Percentiles rank a stretch among this genome's conserved stretches.
Evolutionary conservation across 2,888 invertebrate species (phyloP).

Genomic region (Leptinotarsa haldemani): DNA sequence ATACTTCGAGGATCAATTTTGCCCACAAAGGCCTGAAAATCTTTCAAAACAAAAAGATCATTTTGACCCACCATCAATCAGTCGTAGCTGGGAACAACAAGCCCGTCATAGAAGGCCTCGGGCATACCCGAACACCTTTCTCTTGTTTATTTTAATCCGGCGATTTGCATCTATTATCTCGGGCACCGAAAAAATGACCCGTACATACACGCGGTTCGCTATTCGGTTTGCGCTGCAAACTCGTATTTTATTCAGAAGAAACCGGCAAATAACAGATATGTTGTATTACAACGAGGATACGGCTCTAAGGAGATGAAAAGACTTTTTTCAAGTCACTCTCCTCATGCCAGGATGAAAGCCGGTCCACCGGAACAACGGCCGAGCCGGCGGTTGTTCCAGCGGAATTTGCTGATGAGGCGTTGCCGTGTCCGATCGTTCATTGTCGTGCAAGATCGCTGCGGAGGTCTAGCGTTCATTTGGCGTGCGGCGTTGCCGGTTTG

Average conservation of each 20-base stretch:
- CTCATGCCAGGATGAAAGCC: constrained; percentile 56
- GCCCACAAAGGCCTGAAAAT: no score
- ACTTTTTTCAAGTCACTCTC: constrained; percentile 62
- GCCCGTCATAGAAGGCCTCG: neutral
- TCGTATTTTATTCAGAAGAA: constrained; percentile 57
- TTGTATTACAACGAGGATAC: constrained; percentile 64
- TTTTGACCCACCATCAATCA: neutral
- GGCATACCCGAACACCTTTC: constrained; percentile 28
- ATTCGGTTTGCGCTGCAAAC: constrained; percentile 45
- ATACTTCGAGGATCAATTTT: no score
- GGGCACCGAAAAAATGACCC: constrained; percentile 33
- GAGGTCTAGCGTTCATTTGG: constrained; percentile 49
- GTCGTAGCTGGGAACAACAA: neutral
- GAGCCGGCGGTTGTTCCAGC: constrained; percentile 61
- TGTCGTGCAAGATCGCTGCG: constrained; percentile 45
- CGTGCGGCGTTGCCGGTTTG: constrained; percentile 28
- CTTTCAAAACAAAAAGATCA: neutral
- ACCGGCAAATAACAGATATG: constrained; percentile 64
- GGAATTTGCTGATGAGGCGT: constrained; percentile 50
- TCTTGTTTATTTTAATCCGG: constrained; percentile 30
- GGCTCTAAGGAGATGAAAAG: constrained; percentile 60
- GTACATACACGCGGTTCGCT: constrained; percentile 27
- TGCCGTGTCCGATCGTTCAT: constrained; percentile 36
- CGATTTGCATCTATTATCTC: constrained; percentile 45
- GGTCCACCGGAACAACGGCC: constrained; percentile 61